phyloP scores from a whole-genome alignment of 2,888 invertebrate species.

The Siphlonurus alternatus region DNA sequence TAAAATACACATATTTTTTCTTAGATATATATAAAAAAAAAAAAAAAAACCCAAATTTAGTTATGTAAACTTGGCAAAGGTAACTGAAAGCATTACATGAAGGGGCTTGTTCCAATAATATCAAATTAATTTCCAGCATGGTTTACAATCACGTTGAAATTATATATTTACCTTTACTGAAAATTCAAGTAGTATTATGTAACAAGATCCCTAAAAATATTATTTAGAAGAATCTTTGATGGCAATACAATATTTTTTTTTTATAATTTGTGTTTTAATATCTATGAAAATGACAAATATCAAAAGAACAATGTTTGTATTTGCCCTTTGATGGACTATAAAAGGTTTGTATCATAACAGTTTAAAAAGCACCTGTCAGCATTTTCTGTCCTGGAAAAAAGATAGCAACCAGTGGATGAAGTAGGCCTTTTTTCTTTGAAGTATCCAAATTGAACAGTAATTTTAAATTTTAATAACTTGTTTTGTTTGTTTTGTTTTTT shows the following conservation, averaged over 20 bases:
- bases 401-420: background rate
- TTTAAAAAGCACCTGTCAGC: slow-evolving; percentile 6
- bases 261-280: background rate
- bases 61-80: too few relatives aligned
- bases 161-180: too few relatives aligned
- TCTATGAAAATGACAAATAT: slow-evolving; percentile 1
- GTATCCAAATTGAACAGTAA: background rate
- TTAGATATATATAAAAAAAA: too few relatives aligned
- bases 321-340: background rate
- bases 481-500: background rate
- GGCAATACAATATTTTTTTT: slow-evolving; percentile 2
- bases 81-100: too few relatives aligned
- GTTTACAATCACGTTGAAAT: too few relatives aligned
- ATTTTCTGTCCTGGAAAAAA: background rate
- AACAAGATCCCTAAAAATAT: too few relatives aligned
- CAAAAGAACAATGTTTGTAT: slow-evolving; percentile 1
- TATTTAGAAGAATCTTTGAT: background rate
- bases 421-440: background rate
- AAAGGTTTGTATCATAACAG: slow-evolving; percentile 11
- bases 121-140: too few relatives aligned
- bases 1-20: too few relatives aligned
- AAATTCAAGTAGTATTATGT: too few relatives aligned
- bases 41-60: too few relatives aligned
- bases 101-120: too few relatives aligned
- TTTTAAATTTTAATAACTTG: background rate